Evolutionary conservation across 2,797 vertebrate species (phyloP).

Genomic region (Hoplostethus mediterraneus): DNA sequence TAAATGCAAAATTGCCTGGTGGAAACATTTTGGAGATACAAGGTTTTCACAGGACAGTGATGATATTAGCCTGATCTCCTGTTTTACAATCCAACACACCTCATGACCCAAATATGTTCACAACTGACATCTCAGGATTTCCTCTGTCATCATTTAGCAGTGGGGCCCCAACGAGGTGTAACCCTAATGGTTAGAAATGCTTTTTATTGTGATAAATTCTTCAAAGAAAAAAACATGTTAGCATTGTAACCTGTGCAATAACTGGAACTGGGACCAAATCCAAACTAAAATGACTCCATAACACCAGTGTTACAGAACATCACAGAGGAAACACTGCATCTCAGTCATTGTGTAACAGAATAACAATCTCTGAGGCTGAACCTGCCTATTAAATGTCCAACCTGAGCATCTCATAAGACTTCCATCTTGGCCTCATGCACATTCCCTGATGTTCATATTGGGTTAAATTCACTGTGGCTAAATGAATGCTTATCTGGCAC

Average conservation of each 20-base stretch:
- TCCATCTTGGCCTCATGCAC: background rate
- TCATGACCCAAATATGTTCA: conserved; percentile 19
- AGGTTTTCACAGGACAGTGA: too few relatives aligned
- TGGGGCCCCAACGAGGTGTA: conserved; percentile 26
- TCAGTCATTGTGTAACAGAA: conserved; percentile 6
- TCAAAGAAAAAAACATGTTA: conserved; percentile 51
- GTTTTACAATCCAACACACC: conserved; percentile 44
- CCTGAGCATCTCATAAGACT: background rate
- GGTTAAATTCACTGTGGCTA: background rate
- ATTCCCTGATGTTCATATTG: background rate
- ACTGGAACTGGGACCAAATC: conserved; percentile 40
- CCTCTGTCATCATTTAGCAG: background rate
- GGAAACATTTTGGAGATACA: too few relatives aligned
- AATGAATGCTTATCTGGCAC: conserved; percentile 24
- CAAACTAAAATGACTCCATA: conserved; percentile 57
- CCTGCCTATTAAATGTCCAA: conserved; percentile 6
- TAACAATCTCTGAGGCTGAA: conserved; percentile 1
- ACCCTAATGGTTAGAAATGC: conserved; percentile 4
- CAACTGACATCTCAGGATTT: conserved; percentile 11
- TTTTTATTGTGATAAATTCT: conserved; percentile 60
- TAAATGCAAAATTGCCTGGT: too few relatives aligned
- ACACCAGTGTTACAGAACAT: conserved; percentile 38
- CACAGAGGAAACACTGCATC: conserved; percentile 21
- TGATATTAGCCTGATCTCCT: conserved; percentile 57
- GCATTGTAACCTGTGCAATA: conserved; percentile 1